Evolutionary conservation across 1,140 invertebrate genomes (phyloP), one percentile per base, ranked within the genome.

Genomic region (Caerostris extrusa): DNA sequence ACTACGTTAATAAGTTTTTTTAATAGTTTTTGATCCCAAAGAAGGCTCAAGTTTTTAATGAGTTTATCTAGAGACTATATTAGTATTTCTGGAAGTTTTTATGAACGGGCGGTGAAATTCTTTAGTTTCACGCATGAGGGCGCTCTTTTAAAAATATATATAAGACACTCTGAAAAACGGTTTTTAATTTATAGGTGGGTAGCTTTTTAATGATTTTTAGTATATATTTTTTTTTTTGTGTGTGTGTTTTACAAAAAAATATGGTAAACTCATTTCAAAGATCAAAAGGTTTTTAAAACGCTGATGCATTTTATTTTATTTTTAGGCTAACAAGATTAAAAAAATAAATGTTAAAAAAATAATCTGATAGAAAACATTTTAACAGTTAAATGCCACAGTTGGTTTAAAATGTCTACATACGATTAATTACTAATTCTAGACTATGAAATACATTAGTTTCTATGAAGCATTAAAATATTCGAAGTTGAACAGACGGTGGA

Each of bases 1-100:
- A 77, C 71, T 77, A 77, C 71, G 34, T 77, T 77, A 77, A 77
- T 77, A 77, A 53, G 71, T 77, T 77, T 77, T n/a, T 77, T 77
- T 77, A 77, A 77, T 77, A 77, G 71, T 12, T 34, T 77, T 77
- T 77, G 71, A 77, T 77, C 71, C 71, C 71, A 77, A 50, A 53
- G 71, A 77, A 77, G 3, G 71, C 71, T 77, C 71, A 5, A 77
- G 19, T 77, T 77, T 77, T 77, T 77, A 77, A 77, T 77, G 71
- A 77, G 71, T 77, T 77, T 77, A 77, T 77, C 71, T 77, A 53
- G 71, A 77, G 34, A 77, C 34, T 10, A 77, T 77, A 77, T 77
- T 77, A 77, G 71, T 77, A 77, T 77, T 77, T 77, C 71, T 77
- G 50, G 19, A 12, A 77, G 19, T 77, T 77, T 53, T 77, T 77